A percentile compares a stretch with the other conserved stretches of the same genome.
phyloP scores from a whole-genome alignment of 2,888 invertebrate genomes.

The Chesias legatella region DNA sequence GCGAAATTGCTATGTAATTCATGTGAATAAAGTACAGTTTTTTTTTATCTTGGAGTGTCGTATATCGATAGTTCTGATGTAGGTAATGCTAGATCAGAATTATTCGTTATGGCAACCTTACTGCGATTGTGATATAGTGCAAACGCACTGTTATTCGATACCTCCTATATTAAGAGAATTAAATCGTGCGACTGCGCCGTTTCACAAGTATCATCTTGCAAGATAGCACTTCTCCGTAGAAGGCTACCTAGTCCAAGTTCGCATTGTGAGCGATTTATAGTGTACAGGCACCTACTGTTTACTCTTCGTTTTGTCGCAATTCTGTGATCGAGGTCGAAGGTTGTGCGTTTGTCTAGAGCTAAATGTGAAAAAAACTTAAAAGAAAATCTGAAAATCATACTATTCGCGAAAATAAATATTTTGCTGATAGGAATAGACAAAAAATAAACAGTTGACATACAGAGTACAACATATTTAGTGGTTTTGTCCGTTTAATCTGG shows the following conservation, averaged over 20 bases:
- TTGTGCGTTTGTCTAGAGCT: conserved; percentile 7
- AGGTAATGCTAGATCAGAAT: no score
- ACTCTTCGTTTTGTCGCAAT: conserved; percentile 6
- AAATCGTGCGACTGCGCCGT: conserved; percentile 7
- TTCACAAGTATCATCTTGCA: conserved; percentile 49
- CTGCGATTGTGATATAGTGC: conserved; percentile 10
- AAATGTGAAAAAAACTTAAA: background rate
- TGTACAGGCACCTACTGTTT: conserved; percentile 24
- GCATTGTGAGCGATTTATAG: conserved; percentile 45
- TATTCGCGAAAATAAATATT: no score
- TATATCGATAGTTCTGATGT: no score
- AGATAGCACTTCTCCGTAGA: conserved; percentile 59
- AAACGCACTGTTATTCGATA: conserved; percentile 16
- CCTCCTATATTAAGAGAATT: conserved; percentile 9
- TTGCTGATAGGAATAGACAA: no score
- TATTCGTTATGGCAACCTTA: conserved; percentile 8
- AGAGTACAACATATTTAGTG: no score
- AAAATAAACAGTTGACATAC: no score
- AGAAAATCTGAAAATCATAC: no score
- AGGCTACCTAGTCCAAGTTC: conserved; percentile 16
- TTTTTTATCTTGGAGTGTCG: no score
- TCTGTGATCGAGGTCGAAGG: conserved; percentile 5
- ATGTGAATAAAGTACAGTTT: no score
- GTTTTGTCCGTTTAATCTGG: no score
- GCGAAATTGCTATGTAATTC: no score